These are phyloP conservation scores for Contarinia nasturtii DNA, from an alignment of 1,140 invertebrate genomes.

Conservation along the genomic window DNA sequence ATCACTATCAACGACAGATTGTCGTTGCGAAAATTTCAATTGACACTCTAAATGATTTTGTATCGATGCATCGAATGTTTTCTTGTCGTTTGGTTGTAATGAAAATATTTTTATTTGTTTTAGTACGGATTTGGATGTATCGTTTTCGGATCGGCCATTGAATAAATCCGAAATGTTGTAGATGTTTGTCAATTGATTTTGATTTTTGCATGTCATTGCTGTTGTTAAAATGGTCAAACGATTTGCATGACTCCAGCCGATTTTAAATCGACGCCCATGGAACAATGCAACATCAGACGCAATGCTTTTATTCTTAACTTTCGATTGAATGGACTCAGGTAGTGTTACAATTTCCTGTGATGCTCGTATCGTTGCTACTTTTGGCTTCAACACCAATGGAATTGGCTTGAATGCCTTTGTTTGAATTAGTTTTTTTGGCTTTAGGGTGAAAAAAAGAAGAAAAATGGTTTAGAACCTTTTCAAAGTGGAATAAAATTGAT, in stretches of 20 bases:
- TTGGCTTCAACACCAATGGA: conserved; percentile 14
- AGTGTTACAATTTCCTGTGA: conserved; percentile 26
- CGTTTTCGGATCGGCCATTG: neutral
- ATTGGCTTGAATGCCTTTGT: conserved; percentile 5
- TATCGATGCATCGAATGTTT: conserved; percentile 16
- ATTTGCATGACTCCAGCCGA: conserved; percentile 53
- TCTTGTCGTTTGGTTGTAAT: conserved; percentile 5
- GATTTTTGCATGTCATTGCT: neutral
- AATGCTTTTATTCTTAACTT: conserved; percentile 27
- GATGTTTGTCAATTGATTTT: neutral
- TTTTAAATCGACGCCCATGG: conserved; percentile 47
- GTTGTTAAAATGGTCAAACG: conserved; percentile 32
- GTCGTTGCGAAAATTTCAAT: conserved; percentile 19
- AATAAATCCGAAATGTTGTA: neutral
- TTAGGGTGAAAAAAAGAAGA: too few relatives aligned
- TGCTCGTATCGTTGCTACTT: conserved; percentile 22
- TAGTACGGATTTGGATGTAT: conserved; percentile 6
- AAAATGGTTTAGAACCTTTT: too few relatives aligned
- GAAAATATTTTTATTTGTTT: conserved; percentile 16
- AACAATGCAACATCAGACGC: conserved; percentile 41
- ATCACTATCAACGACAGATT: conserved; percentile 25
- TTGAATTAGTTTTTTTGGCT: neutral
- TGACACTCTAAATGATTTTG: conserved; percentile 29
- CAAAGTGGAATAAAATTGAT: too few relatives aligned
- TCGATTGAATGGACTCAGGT: conserved; percentile 22